Conservation (phyloP, 1,140 invertebrate genomes). For the Ladona fulva region DNA sequence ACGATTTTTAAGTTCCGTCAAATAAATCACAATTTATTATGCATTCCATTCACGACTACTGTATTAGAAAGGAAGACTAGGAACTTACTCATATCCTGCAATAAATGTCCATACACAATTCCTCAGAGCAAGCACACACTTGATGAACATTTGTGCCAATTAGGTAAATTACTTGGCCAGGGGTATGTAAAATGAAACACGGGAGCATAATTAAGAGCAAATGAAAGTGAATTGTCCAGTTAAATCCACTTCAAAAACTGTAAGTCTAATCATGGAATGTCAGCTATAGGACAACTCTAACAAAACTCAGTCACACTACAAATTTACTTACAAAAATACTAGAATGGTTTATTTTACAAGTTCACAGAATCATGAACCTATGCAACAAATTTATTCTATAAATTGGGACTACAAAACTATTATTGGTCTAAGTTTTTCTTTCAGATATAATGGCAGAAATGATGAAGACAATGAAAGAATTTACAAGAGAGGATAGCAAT, state of each 20-base stretch:
- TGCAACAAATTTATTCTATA: conserved; percentile 9
- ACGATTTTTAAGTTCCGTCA: neutral
- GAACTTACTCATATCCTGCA: neutral
- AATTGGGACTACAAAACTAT: neutral
- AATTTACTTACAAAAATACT: neutral
- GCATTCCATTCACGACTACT: neutral
- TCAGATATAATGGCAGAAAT: conserved; percentile 1
- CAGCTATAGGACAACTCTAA: neutral
- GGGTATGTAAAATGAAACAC: neutral
- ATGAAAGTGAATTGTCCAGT: neutral
- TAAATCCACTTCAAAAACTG: neutral
- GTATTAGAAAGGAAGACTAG: neutral
- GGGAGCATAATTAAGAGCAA: neutral
- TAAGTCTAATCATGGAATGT: neutral
- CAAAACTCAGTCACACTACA: neutral
- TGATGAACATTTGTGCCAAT: neutral
- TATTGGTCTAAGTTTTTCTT: neutral
- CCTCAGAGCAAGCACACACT: neutral
- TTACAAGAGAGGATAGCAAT: neutral
- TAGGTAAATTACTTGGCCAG: neutral
- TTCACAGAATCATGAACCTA: neutral
- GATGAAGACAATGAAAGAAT: conserved; percentile 2
- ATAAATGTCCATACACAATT: neutral
- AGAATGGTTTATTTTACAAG: conserved; percentile 8
- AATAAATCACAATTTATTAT: neutral